A percentile compares a stretch with the other conserved stretches of the same genome.
These are phyloP conservation scores for Sterna hirundo DNA, from an alignment of 2,113 vertebrate genomes.

Conservation along the genomic window DNA sequence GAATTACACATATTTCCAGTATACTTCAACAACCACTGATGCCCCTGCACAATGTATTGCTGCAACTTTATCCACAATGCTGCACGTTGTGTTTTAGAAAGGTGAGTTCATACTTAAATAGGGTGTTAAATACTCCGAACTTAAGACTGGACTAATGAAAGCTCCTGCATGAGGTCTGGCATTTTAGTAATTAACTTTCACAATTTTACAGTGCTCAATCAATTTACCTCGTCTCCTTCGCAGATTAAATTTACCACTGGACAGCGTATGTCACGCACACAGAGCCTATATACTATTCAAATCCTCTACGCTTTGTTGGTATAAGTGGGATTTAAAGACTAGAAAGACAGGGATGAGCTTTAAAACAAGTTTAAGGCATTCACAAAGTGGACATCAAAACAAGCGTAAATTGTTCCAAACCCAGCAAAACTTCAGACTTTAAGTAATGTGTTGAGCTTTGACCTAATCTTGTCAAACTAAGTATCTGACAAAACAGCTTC, in stretches of 20 bases:
- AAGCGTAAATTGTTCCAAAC: not conserved
- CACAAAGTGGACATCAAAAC: not conserved
- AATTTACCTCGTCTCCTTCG: not conserved
- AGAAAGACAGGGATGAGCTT: not conserved
- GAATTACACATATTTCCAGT: not conserved
- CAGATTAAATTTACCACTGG: not conserved
- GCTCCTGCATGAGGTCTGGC: not conserved
- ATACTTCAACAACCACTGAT: not conserved
- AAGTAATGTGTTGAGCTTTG: not conserved
- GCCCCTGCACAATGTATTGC: not conserved
- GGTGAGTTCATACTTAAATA: not conserved
- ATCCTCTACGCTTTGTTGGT: not conserved
- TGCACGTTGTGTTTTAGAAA: not conserved
- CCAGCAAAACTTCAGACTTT: not conserved
- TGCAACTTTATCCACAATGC: not conserved
- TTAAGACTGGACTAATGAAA: not conserved
- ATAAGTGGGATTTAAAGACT: not conserved
- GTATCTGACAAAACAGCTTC: not conserved
- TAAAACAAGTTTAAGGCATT: not conserved
- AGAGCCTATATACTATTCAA: not conserved
- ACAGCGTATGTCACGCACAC: not conserved
- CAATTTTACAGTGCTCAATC: not conserved
- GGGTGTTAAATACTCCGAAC: not conserved
- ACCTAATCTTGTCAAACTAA: not conserved
- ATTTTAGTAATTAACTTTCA: not conserved